Base-by-base conservation (phyloP, 2,113 vertebrate species). In the Oplegnathus fasciatus region DNA sequence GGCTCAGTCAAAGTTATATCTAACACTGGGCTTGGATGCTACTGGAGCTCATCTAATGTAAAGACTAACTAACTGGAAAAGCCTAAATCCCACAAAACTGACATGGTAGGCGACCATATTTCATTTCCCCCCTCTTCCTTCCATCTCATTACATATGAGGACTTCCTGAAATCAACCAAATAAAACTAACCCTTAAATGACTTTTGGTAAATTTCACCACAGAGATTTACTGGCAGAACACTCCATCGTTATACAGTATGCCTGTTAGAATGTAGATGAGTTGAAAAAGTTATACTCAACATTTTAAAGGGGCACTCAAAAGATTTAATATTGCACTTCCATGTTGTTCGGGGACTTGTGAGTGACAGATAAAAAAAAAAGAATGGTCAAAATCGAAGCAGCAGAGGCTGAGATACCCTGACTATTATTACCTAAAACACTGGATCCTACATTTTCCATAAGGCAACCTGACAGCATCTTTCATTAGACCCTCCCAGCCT, bases 1-100 rank as follows among this genome's bases (percentile, higher is more conserved):
- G 83, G 82, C 86, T 91, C 88, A 91, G 82, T 87, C 82, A 87
- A 82, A 86, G 68, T 88, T 80, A 76, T 34, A 72, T 84, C 86
- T 76, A 87, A 83, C 48, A 75, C 89, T 91, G 89, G 88, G 84
- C 72, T 74, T 81, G 86, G 81, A 91, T 89, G 54, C 78, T 86
- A 11, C 58, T 82, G 75, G 71, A 89, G 86, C 74, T 87, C 44
- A 79, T 90, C 78, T 86, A 69, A 88, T 90, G 80, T 87, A 77
- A 55, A 80, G 85, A 73, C 84, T 87, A 84, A 91, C 83, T 90
- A 90, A 91, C 82, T 74, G 83, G 62, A 92, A 91, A 89, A 83
- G 40, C 81, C 62, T 50, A 81, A 83, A 79, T 88, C 82, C 76
- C 17, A 70, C 71, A 73, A 82, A 80, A 74, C 72, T 66, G 62